These are phyloP conservation scores for Pinna nobilis DNA, from an alignment of 1,140 invertebrate species.

Conservation along the genomic window DNA sequence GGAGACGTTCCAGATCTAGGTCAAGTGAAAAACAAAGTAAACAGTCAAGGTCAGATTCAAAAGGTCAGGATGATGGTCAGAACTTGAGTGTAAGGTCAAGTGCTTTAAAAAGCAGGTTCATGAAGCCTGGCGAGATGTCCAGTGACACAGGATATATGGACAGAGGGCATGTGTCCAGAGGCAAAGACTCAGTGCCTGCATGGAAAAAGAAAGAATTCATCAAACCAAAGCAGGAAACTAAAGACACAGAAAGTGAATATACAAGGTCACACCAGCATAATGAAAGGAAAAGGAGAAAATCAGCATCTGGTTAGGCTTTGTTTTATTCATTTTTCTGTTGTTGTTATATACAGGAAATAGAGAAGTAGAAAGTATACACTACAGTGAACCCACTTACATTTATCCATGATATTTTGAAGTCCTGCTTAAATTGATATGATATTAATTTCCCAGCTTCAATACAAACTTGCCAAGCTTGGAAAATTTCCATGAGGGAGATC, in stretches of 20 bases:
- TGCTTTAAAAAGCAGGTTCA: slow-evolving; percentile 36
- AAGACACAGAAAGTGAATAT: slow-evolving; percentile 5
- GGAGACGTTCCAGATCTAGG: no score
- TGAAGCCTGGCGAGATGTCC: slow-evolving; percentile 39
- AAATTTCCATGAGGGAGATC: no score
- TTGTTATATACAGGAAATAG: neutral
- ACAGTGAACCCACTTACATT: neutral
- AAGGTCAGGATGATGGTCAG: slow-evolving; percentile 11
- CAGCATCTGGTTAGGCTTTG: slow-evolving; percentile 23
- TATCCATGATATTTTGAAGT: neutral
- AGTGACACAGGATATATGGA: neutral
- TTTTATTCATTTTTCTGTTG: neutral
- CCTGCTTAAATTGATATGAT: no score
- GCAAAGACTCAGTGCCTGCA: slow-evolving; percentile 32
- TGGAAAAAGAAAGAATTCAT: slow-evolving; percentile 49
- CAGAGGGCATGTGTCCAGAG: slow-evolving; percentile 2
- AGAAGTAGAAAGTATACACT: neutral
- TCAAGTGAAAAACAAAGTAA: neutral
- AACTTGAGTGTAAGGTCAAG: slow-evolving; percentile 17
- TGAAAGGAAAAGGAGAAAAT: slow-evolving; percentile 55
- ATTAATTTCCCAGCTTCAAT: no score
- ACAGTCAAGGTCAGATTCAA: slow-evolving; percentile 19
- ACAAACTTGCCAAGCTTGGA: no score
- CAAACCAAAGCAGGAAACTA: slow-evolving; percentile 20
- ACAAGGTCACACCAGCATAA: slow-evolving; percentile 14